A percentile compares a stretch with the other conserved stretches of the same genome.
Conservation (phyloP, 2,888 invertebrate species). For the Sesia apiformis region DNA sequence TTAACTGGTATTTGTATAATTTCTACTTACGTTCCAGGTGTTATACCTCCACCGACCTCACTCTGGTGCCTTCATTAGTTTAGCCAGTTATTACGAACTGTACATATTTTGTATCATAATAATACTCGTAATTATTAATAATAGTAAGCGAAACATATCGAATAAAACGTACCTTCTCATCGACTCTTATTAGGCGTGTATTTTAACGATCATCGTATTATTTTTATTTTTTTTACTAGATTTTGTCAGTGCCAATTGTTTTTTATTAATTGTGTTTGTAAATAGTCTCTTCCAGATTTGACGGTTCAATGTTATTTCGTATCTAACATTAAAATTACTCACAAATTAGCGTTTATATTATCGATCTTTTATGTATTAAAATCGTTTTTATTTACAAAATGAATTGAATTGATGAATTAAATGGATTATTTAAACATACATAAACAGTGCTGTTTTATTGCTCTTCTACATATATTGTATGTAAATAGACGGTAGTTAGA, state of each 20-base stretch:
- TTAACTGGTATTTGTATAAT: not conserved
- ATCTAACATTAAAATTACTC: slow-evolving; percentile 12
- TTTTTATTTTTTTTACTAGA: slow-evolving; percentile 24
- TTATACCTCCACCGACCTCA: slow-evolving; percentile 71
- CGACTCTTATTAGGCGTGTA: slow-evolving; percentile 31
- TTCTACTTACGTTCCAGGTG: slow-evolving; percentile 36
- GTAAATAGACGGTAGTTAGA: too few relatives aligned
- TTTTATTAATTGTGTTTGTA: slow-evolving; percentile 12
- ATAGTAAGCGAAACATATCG: slow-evolving; percentile 57
- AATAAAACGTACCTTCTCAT: slow-evolving; percentile 53
- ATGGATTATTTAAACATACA: slow-evolving; percentile 40
- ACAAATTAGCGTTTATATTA: slow-evolving; percentile 23
- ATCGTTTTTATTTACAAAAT: slow-evolving; percentile 31
- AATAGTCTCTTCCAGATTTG: slow-evolving; percentile 12
- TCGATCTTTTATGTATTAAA: slow-evolving; percentile 11
- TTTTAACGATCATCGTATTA: slow-evolving; percentile 14
- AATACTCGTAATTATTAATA: slow-evolving; percentile 27
- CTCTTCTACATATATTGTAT: too few relatives aligned
- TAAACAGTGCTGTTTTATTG: too few relatives aligned
- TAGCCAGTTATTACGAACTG: slow-evolving; percentile 53
- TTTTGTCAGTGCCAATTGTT: slow-evolving; percentile 58
- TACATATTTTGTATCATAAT: slow-evolving; percentile 64
- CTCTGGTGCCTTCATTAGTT: slow-evolving; percentile 70
- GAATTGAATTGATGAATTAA: slow-evolving; percentile 33
- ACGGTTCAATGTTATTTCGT: slow-evolving; percentile 12